Base-by-base conservation (phyloP, 2,888 invertebrate genomes). In the Hirudinaria manillensis region DNA sequence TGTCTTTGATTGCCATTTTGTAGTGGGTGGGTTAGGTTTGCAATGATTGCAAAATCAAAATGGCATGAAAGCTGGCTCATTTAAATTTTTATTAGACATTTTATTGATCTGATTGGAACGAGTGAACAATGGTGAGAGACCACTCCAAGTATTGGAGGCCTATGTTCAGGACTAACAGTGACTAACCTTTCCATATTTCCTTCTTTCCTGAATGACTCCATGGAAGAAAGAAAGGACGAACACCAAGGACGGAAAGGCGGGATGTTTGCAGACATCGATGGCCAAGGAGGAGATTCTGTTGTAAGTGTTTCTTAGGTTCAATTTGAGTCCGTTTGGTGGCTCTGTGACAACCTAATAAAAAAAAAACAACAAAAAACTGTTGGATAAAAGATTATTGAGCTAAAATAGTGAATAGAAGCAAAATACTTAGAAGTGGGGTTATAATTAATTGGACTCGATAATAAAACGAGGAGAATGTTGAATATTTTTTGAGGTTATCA, bases 201-300 rank as follows among this genome's bases (percentile, higher is more conserved):
- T 89, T 68, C 95, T 89, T 85, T 95, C 95, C 90, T 92, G 78
- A 0, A 94, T 91, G 0, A 94, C 94, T 13, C 93, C 94, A 84
- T 95, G 94, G 87, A 94, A 94, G 87, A 95, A 95, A 0, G 93
- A 93, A 65, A 95, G 87, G 1, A 93, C 93, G 83, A 92, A 95
- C 56, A 94, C 89, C 0, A 95, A 87, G 51, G 93, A 88, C 81
- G 90, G 91, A 86, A 91, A 95, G n/a, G 90, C 88, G 0, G 88
- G 87, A 84, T 94, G 94, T 0, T 86, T 81, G 83, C 93, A 93
- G 19, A 89, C 88, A 6, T 91, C 90, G 56, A 94, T 87, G 0
- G 89, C 89, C 78, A 90, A 89, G n/a, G 89, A 84, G 0, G 90
- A 88, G 87, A 95, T 90, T 87, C 93, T 94, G 85, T 91, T 91